These are phyloP conservation scores for Batillaria attramentaria DNA, from an alignment of 1,140 invertebrate genomes.

Conservation along the genomic window DNA sequence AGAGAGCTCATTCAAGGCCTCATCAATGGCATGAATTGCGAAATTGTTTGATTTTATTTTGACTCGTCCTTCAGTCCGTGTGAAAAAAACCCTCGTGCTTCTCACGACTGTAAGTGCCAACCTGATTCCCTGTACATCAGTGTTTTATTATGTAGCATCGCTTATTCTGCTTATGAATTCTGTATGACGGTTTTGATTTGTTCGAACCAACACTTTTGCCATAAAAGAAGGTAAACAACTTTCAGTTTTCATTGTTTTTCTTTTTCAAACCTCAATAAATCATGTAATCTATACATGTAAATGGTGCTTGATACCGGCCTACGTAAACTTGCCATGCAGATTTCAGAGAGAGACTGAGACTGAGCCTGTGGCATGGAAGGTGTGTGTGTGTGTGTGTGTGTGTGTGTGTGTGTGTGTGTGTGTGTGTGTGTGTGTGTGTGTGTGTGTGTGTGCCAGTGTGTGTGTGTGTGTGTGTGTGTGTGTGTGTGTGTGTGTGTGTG, in stretches of 20 bases:
- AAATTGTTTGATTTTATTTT: background rate
- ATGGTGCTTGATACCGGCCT: background rate
- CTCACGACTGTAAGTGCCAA: background rate
- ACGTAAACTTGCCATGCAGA: background rate
- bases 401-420: background rate
- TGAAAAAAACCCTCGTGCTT: no score
- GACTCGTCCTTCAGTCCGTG: background rate
- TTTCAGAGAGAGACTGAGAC: background rate
- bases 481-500: background rate
- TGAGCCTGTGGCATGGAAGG: background rate
- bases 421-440: background rate
- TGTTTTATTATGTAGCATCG: background rate
- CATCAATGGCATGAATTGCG: background rate
- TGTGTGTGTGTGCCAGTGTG: background rate
- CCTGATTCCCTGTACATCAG: background rate
- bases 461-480: background rate
- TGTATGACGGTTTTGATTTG: no score
- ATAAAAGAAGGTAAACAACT: no score
- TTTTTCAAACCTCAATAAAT: no score
- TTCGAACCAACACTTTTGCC: no score
- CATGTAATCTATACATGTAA: background rate
- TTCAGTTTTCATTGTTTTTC: no score
- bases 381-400: constrained; percentile 2
- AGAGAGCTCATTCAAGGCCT: background rate
- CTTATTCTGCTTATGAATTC: background rate